These are phyloP conservation scores for Propsilocerus akamusi DNA, from an alignment of 1,140 invertebrate genomes.

Conservation along the genomic window DNA sequence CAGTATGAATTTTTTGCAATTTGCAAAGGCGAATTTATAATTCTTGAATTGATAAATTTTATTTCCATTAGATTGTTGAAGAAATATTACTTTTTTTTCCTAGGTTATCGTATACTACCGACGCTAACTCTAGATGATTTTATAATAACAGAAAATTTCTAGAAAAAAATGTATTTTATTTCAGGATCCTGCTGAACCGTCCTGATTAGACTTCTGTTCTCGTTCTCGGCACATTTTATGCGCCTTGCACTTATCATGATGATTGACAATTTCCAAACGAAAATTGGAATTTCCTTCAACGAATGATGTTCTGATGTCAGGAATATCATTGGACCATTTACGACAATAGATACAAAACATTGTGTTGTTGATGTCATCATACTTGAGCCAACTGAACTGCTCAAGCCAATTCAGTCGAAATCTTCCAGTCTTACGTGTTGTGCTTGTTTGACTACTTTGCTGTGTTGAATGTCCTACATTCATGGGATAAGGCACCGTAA, in stretches of 20 bases:
- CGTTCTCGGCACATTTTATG: conserved; percentile 38
- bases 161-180: no score
- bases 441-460: conserved; percentile 9
- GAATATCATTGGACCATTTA: conserved; percentile 45
- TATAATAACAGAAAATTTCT: no score
- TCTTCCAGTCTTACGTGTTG: conserved; percentile 33
- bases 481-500: no score
- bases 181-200: no score
- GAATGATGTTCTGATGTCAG: conserved; percentile 50
- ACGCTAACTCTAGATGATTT: no score
- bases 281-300: conserved; percentile 56
- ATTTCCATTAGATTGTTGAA: no score
- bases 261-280: conserved; percentile 52
- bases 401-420: conserved; percentile 44
- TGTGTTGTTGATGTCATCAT: conserved; percentile 39
- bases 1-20: no score
- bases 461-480: no score
- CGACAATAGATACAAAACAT: conserved; percentile 56
- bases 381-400: conserved; percentile 46
- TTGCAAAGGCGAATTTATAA: no score
- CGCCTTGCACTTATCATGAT: conserved; percentile 58
- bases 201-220: conserved; percentile 27
- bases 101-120: no score
- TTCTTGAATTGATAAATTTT: no score
- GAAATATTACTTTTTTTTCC: no score